Base-by-base conservation (phyloP, 1,140 invertebrate genomes). In the Calephelis nemesis region DNA sequence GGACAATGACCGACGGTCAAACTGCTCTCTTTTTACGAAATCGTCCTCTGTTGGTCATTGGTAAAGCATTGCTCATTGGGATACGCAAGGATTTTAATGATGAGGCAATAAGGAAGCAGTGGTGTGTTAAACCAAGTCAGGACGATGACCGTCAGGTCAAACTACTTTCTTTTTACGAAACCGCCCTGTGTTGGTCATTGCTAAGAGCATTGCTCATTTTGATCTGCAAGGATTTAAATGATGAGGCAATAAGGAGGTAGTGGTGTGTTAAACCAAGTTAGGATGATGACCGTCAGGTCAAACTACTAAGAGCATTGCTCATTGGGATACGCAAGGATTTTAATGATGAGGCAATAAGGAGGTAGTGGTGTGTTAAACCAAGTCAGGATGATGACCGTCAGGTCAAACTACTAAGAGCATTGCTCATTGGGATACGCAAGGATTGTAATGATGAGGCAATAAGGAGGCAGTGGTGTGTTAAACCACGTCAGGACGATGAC, bases 401-500 rank as follows among this genome's bases (percentile, higher is more conserved):
- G 54, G 19, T 19, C 19, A 19, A 19, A 19, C 19, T 19, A 0
- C 19, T 19, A n/a, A n/a, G n/a, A n/a, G n/a, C n/a, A n/a, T 30
- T 30, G 30, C 30, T 3, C 42, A 9, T 7, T 45, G 7, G 42
- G 8, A 45, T 7, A 45, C 5, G 0, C 42, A 45, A 45, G 42
- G 5, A 45, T 45, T 45, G 4, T 45, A 45, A 7, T 45, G 42
- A 45, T 45, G 6, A 45, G 11, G 54, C 54, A 30, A 58, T 30
- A 40, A 19, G 39, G 30, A 19, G 54, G 30, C 54, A 58, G 54
- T 39, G 54, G 12, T 19, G 19, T 58, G 12, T 12, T 58, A 58
- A 39, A 58, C 54, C 12, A 58, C 54, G 54, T 39, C 54, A 58
- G 54, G 54, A 58, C 54, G 54, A 58, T 58, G 54, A 58, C 54